These are phyloP conservation scores for Nannoperca australis DNA, from an alignment of 2,797 vertebrate species.

Conservation along the genomic window DNA sequence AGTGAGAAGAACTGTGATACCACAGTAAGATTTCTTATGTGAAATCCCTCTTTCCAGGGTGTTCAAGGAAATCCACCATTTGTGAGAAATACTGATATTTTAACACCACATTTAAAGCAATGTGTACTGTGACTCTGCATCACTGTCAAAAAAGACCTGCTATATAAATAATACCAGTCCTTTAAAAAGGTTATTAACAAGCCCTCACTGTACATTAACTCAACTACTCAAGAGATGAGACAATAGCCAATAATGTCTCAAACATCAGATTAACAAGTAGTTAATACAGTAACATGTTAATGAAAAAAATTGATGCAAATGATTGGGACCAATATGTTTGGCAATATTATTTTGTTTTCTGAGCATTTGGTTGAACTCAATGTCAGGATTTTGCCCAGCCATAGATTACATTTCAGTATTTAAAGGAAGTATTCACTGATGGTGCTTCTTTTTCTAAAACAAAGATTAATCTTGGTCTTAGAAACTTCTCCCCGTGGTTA, in stretches of 20 bases:
- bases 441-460: conserved; percentile 49
- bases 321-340: conserved; percentile 42
- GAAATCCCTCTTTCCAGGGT: conserved; percentile 43
- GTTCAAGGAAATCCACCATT: conserved; percentile 46
- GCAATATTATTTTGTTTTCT: conserved; percentile 35
- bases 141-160: conserved; percentile 37
- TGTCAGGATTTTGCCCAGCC: conserved; percentile 37
- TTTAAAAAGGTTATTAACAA: conserved; percentile 36
- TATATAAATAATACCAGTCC: conserved; percentile 42
- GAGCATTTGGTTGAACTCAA: conserved; percentile 47
- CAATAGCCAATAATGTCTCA: conserved; percentile 48
- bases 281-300: conserved; percentile 22
- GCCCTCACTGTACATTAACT: conserved; percentile 42
- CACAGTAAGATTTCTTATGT: conserved; percentile 41
- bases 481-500: conserved; percentile 54
- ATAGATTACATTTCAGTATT: conserved; percentile 43
- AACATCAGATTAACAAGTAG: conserved; percentile 43
- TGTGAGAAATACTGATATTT: conserved; percentile 63
- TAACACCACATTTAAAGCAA: conserved; percentile 76
- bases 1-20: conserved; percentile 61
- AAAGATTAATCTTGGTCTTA: conserved; percentile 43
- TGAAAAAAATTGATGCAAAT: conserved; percentile 27
- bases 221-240: conserved; percentile 39
- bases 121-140: conserved; percentile 69
- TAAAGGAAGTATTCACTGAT: conserved; percentile 44